Percentiles rank a stretch among this genome's conserved stretches.
Evolutionary conservation across 2,888 invertebrate genomes (phyloP).

Genomic region (Lochmaea crataegi): DNA sequence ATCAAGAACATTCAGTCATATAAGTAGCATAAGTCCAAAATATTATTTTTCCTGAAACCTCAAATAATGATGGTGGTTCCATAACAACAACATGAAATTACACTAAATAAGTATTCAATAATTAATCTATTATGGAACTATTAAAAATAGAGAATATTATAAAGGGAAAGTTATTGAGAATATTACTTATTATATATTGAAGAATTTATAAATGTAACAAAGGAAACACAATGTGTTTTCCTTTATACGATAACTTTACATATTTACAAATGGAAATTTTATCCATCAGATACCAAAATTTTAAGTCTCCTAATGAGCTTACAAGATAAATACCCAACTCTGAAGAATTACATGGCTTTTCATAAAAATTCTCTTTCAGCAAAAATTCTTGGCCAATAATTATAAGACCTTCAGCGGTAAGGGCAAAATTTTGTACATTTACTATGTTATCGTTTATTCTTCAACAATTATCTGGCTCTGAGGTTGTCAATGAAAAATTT

Average conservation of each 20-base stretch:
- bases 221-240: conserved; percentile 11
- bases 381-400: conserved; percentile 19
- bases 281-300: conserved; percentile 16
- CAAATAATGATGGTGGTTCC: no score
- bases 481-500: conserved; percentile 16
- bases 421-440: conserved; percentile 23
- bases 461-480: conserved; percentile 35
- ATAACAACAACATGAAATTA: no score
- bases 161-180: no score
- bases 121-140: no score
- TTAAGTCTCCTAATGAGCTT: neutral
- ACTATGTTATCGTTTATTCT: conserved; percentile 1
- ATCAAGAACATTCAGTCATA: no score
- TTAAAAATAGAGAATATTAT: no score
- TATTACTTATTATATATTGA: no score
- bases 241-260: conserved; percentile 18
- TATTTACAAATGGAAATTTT: conserved; percentile 17
- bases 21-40: no score
- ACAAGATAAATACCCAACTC: conserved; percentile 28
- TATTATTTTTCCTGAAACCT: no score
- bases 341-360: conserved; percentile 29
- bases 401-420: conserved; percentile 5
- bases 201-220: neutral
- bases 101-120: no score
- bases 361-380: conserved; percentile 19